A percentile compares a stretch with the other conserved stretches of the same genome.
phyloP scores from a whole-genome alignment of 2,888 invertebrate species.

The Lithophane semibrunnea region DNA sequence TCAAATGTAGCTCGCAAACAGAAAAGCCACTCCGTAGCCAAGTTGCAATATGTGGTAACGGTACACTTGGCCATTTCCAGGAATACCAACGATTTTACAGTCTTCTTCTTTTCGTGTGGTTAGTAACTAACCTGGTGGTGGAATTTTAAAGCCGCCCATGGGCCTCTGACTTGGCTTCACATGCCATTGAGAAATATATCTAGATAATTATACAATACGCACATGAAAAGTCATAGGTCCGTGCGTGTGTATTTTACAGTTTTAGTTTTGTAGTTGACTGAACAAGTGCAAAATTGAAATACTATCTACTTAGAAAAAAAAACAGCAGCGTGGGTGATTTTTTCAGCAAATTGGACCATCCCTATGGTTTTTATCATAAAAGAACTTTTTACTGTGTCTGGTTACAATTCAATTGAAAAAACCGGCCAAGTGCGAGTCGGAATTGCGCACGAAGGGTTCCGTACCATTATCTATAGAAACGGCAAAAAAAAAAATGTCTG shows the following conservation, averaged over 20 bases:
- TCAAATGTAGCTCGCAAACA: constrained; percentile 71
- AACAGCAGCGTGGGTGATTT: background rate
- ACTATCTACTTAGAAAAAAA: background rate
- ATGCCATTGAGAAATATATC: too few relatives aligned
- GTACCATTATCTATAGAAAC: too few relatives aligned
- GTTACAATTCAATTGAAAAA: background rate
- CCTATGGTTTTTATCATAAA: too few relatives aligned
- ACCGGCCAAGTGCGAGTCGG: too few relatives aligned
- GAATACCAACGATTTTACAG: background rate
- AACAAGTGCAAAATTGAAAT: background rate
- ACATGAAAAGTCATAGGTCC: too few relatives aligned
- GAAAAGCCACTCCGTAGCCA: constrained; percentile 67
- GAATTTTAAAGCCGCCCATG: too few relatives aligned
- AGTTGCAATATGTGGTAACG: constrained; percentile 60
- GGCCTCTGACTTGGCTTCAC: too few relatives aligned
- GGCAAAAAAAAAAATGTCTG: too few relatives aligned
- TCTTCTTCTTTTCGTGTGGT: background rate
- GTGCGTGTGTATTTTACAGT: background rate
- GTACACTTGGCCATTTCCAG: constrained; percentile 46
- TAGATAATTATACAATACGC: too few relatives aligned
- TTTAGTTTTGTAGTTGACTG: background rate
- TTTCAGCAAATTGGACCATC: background rate
- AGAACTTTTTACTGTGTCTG: background rate
- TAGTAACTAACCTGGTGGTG: too few relatives aligned
- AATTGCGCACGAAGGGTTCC: too few relatives aligned